Evolutionary conservation across 2,113 vertebrate genomes (phyloP), one percentile per base, ranked within the genome.

Genomic region (Hystrix brachyura): DNA sequence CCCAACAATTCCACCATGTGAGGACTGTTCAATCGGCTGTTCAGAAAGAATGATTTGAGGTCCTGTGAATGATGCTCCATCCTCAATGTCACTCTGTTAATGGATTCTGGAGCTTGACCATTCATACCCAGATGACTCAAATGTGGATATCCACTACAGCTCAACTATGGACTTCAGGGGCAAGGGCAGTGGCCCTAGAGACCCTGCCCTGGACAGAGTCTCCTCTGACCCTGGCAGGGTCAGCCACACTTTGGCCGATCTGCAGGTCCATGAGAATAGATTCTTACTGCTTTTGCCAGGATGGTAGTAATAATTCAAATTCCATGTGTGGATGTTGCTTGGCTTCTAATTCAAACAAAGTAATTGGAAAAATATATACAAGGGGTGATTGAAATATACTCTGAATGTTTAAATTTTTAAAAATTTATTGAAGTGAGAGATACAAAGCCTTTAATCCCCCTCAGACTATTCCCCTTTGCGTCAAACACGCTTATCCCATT

Each of bases 81-180:
- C 83, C 38, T 65, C 12, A 13, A 18, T 0, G 38, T 34, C 34
- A 0, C 18, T 83, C 43, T 55, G 0, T 2, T 5, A 13, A 25
- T 18, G 51, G 18, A 14, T 53, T 57, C 34, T 5, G 0, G 9
- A 71, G 9, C 23, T 60, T 14, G 72, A 21, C 17, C 25, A 23
- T n/a, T 67, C 14, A 43, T 48, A 72, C 34, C 15, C 12, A 9
- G 1, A 65, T 11, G 19, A 29, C 64, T 38, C 34, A 10, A n/a
- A 38, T 8, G 1, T 3, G 1, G n/a, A 4, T 5, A 32, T 38
- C 13, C 2, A 4, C 43, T 17, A 2, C 0, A 23, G 12, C 21
- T 21, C 14, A 8, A 27, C 0, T 9, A 48, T 12, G 46, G 13
- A 9, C 46, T 7, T 59, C 12, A 1, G 17, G 38, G 15, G 7